These are phyloP conservation scores for Colossoma macropomum DNA, from an alignment of 2,113 vertebrate species.

Conservation along the genomic window DNA sequence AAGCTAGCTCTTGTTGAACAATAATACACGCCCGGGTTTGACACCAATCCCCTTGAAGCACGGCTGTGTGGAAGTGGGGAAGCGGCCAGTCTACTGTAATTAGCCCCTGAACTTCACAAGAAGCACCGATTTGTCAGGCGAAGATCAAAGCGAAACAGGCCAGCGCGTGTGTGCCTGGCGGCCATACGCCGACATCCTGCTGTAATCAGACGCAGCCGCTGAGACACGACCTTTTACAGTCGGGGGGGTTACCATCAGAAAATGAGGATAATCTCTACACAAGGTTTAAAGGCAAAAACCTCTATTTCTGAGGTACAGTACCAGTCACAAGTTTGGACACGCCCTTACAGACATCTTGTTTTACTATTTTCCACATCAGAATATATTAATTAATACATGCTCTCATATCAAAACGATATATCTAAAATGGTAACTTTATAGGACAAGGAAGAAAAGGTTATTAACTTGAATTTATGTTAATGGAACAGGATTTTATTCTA, in stretches of 20 bases:
- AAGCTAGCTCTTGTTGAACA: conserved; percentile 46
- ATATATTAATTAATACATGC: no score
- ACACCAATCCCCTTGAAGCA: conserved; percentile 28
- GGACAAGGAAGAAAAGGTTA: no score
- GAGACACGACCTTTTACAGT: not conserved
- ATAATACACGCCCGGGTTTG: conserved; percentile 36
- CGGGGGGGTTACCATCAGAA: not conserved
- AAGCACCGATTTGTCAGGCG: conserved; percentile 33
- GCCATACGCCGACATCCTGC: conserved; percentile 10
- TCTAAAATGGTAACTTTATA: no score
- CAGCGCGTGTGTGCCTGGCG: not conserved
- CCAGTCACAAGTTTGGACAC: no score
- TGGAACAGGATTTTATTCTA: no score
- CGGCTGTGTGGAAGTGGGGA: not conserved
- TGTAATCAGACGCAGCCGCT: conserved; percentile 4
- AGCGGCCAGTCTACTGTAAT: conserved; percentile 39
- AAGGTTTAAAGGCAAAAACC: not conserved
- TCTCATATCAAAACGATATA: no score
- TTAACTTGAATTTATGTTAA: no score
- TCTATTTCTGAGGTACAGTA: not conserved
- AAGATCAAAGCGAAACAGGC: conserved; percentile 40
- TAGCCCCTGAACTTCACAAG: conserved; percentile 47
- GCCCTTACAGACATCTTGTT: no score
- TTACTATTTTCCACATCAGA: no score
- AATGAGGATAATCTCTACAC: not conserved